phyloP scores from a whole-genome alignment of 2,113 vertebrate species.

The Peromyscus maniculatus region DNA sequence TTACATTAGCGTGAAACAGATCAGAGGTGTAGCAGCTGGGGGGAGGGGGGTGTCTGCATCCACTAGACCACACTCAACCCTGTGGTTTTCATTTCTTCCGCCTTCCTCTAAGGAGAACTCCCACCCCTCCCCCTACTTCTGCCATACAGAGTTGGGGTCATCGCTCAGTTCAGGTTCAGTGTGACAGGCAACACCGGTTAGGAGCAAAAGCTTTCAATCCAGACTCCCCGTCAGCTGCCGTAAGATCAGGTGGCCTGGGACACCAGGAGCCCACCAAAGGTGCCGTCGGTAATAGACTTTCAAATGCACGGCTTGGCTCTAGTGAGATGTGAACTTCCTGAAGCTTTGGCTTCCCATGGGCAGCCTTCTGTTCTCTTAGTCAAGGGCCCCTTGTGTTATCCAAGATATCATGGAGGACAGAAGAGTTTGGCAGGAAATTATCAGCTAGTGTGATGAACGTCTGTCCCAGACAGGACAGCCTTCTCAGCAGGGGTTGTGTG shows the following conservation, averaged over 20 bases:
- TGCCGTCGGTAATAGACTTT: fast-evolving
- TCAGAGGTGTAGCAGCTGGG: not conserved
- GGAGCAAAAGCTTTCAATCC: not conserved
- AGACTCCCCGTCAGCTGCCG: not conserved
- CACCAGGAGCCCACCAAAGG: not conserved
- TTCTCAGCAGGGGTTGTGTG: not conserved
- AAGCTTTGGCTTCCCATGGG: not conserved
- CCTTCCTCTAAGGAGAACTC: not conserved
- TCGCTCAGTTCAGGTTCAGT: not conserved
- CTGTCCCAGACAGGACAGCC: not conserved
- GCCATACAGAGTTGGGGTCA: not conserved
- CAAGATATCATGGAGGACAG: not conserved
- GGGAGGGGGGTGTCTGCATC: fast-evolving
- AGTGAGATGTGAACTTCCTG: not conserved
- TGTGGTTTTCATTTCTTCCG: not conserved
- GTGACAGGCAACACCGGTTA: not conserved
- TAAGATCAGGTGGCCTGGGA: not conserved
- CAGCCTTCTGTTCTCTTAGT: not conserved
- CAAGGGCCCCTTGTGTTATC: not conserved
- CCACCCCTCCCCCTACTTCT: not conserved
- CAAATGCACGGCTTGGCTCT: not conserved
- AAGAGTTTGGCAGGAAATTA: not conserved
- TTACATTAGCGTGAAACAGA: not conserved
- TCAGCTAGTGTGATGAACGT: not conserved
- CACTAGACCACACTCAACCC: not conserved